Conservation (phyloP, 2,113 vertebrate genomes). For the Pan paniscus region DNA sequence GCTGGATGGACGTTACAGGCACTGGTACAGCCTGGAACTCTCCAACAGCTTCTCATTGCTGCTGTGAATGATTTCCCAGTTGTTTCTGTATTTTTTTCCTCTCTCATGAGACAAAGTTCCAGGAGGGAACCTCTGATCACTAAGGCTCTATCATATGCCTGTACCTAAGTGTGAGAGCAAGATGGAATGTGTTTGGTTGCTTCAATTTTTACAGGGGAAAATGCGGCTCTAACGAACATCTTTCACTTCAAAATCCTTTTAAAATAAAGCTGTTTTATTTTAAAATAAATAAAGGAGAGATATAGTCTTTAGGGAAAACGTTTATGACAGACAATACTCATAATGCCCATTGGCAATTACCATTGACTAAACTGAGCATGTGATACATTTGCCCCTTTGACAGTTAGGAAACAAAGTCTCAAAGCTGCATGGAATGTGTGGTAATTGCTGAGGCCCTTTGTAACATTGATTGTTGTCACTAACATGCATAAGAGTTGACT, state of each 20-base stretch:
- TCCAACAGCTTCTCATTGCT: not conserved
- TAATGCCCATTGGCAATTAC: not conserved
- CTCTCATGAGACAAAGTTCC: not conserved
- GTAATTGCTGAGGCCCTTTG: not conserved
- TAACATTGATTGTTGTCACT: not conserved
- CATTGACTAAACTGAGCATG: not conserved
- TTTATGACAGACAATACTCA: not conserved
- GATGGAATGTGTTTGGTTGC: not conserved
- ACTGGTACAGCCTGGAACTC: too few relatives aligned
- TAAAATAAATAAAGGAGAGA: not conserved
- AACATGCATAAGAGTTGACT: not conserved
- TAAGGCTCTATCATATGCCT: not conserved
- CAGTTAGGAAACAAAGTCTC: not conserved
- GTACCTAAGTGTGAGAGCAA: not conserved
- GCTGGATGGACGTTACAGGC: not conserved
- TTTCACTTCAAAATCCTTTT: not conserved
- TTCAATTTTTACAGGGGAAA: not conserved
- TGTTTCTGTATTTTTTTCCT: not conserved
- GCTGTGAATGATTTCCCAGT: not conserved
- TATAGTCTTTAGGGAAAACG: not conserved
- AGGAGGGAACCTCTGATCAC: not conserved
- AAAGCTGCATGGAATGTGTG: not conserved
- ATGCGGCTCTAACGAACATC: not conserved
- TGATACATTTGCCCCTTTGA: not conserved
- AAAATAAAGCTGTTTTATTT: not conserved